Evolutionary conservation across 2,113 vertebrate species (phyloP), one percentile per base, ranked within the genome.

Genomic region (Poecilia latipinna): DNA sequence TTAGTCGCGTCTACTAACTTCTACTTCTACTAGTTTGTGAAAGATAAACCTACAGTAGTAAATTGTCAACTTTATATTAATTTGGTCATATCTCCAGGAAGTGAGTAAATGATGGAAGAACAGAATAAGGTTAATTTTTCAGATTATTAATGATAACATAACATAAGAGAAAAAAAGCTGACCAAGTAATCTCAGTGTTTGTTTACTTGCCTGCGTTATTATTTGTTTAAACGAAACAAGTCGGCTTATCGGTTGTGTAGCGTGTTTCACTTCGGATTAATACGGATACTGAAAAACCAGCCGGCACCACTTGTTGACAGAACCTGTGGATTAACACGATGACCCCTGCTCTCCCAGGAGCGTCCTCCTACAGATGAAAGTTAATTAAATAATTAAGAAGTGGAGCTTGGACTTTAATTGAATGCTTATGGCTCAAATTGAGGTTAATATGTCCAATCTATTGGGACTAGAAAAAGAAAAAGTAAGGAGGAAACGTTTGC

Each of bases 301-400:
- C 7, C 8, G 57, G 8, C 61, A 71, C 5, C 12, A 89, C 73
- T 74, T 87, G 91, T 89, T 94, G 90, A 80, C 75, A 68, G 79
- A 64, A 83, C 82, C 80, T 72, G 75, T 65, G 86, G 85, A 88
- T 88, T 90, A 87, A 68, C 73, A 74, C 73, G 71, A 37, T 88
- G 86, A 89, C 88, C 89, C 88, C 70, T 11, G 84, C 82, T 87
- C 82, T 88, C 84, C 17, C 2, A 74, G 82, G 82, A 83, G 86
- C 77, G 76, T 82, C 70, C 60, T 74, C 71, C 72, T 61, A 31
- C 60, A 72, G 61, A 82, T 75, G 79, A 68, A 39, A 72, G 82
- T 91, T 90, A 86, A 91, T 91, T 89, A 90, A 88, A 87, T 85
- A 61, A 87, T 89, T 88, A 70, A 79, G 72, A 51, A 84, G 78